Base-by-base conservation (phyloP, 2,888 invertebrate genomes). In the Opisthograptis luteolata region DNA sequence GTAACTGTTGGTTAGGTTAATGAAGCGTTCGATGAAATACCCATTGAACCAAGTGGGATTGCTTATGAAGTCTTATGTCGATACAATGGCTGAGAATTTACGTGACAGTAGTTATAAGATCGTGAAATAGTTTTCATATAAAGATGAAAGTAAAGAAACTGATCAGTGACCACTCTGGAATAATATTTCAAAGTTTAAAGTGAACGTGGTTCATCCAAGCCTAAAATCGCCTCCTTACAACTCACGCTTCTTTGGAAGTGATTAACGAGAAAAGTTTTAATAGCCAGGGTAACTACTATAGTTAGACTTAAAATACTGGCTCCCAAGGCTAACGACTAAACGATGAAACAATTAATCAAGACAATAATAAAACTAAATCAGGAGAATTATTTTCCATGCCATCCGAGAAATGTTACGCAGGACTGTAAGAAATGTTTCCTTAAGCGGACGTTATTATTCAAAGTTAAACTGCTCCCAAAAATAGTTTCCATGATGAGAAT, bases 221-320 rank as follows among this genome's bases (percentile, higher is more conserved):
- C 1, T 6, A 7, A 3, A 7, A 20, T 20, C 7, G 2, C 9
- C 10, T 2, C 2, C 4, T 5, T 24, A 25, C 4, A 25, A 10
- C 25, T 10, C 10, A 4, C 25, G 24, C 22, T 15, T 2, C 6
- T 8, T 10, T 14, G 20, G 27, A 20, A 35, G 6, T 35, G 47
- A 53, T 45, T 41, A 22, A 52, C 27, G 49, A 19, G 35, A 27
- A 52, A 55, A 47, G 47, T 52, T 55, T 54, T 39, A 39, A 47
- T 22, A 8, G 28, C 14, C 12, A 39, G 8, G 15, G 27, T 14
- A 48, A 49, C 28, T 36, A 22, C 9, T 24, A 41, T 57, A 40
- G 55, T 41, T 47, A 28, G 28, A 48, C 24, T 28, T 45, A 28
- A 54, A 51, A 27, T 37, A 32, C 36, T 32, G 12, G 34, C 36